Conservation (phyloP, 2,113 vertebrate species). For the Megatriorchis doriae region DNA sequence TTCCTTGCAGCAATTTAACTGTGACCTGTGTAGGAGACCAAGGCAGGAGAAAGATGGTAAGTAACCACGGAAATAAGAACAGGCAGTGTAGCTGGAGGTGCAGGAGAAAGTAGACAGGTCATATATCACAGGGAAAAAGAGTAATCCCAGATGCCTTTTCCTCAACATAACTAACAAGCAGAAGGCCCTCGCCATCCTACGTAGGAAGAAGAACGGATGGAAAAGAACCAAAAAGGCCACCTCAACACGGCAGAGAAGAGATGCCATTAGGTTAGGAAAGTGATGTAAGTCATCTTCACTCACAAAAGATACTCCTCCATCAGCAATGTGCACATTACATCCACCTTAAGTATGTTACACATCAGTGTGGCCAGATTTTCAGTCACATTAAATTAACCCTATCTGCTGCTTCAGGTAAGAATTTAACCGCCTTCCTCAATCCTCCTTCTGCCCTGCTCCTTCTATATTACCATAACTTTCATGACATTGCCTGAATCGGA, state of each 20-base stretch:
- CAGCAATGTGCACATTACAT: neutral
- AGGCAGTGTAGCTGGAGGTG: neutral
- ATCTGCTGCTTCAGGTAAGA: neutral
- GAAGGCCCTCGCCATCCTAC: neutral
- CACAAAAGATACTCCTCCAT: neutral
- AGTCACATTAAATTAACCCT: neutral
- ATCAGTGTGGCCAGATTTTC: neutral
- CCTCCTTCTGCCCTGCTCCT: neutral
- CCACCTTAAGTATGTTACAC: rapidly evolving
- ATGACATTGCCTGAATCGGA: neutral
- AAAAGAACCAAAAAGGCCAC: neutral
- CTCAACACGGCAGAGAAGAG: neutral
- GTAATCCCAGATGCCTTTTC: neutral
- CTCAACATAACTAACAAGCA: neutral
- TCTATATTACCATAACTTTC: neutral
- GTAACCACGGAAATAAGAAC: neutral
- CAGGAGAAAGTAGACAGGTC: neutral
- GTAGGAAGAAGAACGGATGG: rapidly evolving
- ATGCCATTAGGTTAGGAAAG: neutral
- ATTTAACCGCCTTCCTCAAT: neutral
- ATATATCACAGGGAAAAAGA: neutral
- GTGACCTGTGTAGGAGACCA: neutral
- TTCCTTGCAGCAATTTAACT: neutral
- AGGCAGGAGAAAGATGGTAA: neutral
- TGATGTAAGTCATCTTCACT: neutral